Base-by-base conservation (phyloP, 2,888 invertebrate genomes). In the Notodonta ziczac region DNA sequence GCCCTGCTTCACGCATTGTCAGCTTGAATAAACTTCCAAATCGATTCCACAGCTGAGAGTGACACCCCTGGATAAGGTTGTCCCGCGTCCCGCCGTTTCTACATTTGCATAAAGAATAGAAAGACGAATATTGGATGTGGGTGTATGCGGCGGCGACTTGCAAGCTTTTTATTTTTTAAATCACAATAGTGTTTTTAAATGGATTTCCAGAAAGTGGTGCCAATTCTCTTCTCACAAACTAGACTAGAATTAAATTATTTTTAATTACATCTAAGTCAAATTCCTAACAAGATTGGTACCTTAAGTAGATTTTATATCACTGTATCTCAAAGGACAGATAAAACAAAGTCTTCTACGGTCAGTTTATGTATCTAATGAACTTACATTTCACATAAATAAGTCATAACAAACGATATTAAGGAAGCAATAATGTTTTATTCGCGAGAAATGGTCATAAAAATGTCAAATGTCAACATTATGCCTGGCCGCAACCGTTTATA, bases 11-110 rank as follows among this genome's bases (percentile, higher is more conserved):
- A 87, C 88, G 88, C 87, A 89, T 90, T 91, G 92, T 92, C 93
- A 90, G 86, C 80, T 84, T 87, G 90, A 91, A 93, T 93, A 91
- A 91, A 92, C 90, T 89, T 88, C 90, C 87, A 90, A 93, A 92
- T 93, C 92, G 93, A 90, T 92, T 91, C 86, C 84, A 80, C 87
- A 87, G 85, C 93, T 93, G 93, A 86, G 87, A 89, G 87, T 93
- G 93, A 93, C 93, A 90, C 83, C 85, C 80, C 80, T 81, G 87
- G 86, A 86, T 88, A 87, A 84, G 87, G 83, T 83, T 86, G 82
- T 80, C 82, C 78, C 82, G 70, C 76, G 71, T 75, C 74, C 82
- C 78, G 76, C 79, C 83, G 81, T 82, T 81, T 78, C 83, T 82
- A 84, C 85, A 92, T 93, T 92, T 91, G 89, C 91, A 91, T 92